A percentile compares a stretch with the other conserved stretches of the same genome.
phyloP scores from a whole-genome alignment of 2,797 vertebrate genomes.

The Telmatherina bonti region DNA sequence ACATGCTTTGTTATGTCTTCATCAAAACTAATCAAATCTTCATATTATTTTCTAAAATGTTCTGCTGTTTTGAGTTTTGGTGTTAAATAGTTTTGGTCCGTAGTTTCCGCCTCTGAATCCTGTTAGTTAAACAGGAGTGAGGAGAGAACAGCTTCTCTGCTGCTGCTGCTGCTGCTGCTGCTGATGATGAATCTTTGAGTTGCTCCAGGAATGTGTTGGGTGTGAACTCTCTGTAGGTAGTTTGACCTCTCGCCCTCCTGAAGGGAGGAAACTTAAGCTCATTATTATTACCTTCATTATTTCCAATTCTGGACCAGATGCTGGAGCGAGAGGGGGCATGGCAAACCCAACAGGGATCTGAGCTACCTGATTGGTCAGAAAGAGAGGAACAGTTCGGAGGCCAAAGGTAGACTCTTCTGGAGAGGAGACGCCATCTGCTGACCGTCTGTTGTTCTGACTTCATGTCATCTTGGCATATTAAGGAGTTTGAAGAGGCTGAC shows the following conservation, averaged over 20 bases:
- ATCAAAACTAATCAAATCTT: no score
- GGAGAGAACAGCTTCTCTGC: conserved; percentile 1
- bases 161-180: conserved; percentile 24
- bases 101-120: neutral
- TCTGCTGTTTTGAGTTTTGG: neutral
- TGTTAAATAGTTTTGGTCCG: neutral
- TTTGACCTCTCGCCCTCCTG: conserved; percentile 73
- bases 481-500: conserved; percentile 34
- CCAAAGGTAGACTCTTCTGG: conserved; percentile 76
- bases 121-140: neutral
- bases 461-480: conserved; percentile 35
- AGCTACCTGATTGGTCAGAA: conserved; percentile 72
- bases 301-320: conserved; percentile 79
- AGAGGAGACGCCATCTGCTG: conserved; percentile 78
- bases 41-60: neutral
- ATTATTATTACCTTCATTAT: conserved; percentile 79
- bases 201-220: conserved; percentile 48
- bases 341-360: conserved; percentile 63
- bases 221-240: conserved; percentile 71
- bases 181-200: conserved; percentile 25
- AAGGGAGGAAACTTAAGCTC: conserved; percentile 67
- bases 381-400: conserved; percentile 67
- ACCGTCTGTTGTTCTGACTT: conserved; percentile 55
- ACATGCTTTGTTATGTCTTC: no score
- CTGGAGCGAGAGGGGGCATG: conserved; percentile 71